phyloP scores from a whole-genome alignment of 2,888 invertebrate genomes.

The Nomada lathburiana region DNA sequence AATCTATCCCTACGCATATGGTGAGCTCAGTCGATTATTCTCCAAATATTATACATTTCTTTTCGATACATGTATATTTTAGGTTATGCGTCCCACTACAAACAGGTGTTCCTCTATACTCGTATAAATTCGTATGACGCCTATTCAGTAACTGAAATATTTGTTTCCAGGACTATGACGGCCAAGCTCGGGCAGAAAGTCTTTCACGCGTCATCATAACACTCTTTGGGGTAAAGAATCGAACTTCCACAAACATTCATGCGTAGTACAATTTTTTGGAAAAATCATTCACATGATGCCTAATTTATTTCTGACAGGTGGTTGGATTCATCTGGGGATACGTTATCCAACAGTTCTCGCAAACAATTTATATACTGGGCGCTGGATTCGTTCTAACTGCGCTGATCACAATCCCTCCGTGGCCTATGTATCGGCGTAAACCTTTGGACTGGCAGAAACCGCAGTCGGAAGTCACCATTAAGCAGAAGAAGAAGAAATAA shows the following conservation, averaged over 20 bases:
- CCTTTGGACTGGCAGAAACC: constrained; percentile 96
- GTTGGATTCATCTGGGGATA: constrained; percentile 97
- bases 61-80: neutral
- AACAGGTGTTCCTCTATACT: constrained; percentile 28
- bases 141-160: too few relatives aligned
- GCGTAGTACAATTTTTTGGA: neutral
- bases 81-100: constrained; percentile 53
- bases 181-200: constrained; percentile 95
- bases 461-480: constrained; percentile 83
- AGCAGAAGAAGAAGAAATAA: constrained; percentile 85
- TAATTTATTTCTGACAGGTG: constrained; percentile 83
- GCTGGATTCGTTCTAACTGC: constrained; percentile 96
- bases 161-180: constrained; percentile 91
- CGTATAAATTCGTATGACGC: neutral
- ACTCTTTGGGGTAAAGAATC: constrained; percentile 90
- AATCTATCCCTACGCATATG: constrained; percentile 81
- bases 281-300: neutral
- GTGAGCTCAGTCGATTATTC: constrained; percentile 64
- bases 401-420: constrained; percentile 96
- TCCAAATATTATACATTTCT: too few relatives aligned
- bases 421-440: constrained; percentile 96
- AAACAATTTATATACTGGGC: constrained; percentile 96
- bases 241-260: neutral
- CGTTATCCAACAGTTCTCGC: constrained; percentile 97
- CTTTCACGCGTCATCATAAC: constrained; percentile 95